These are phyloP conservation scores for Rhogogaster chlorosoma DNA, from an alignment of 2,888 invertebrate genomes.

Conservation along the genomic window DNA sequence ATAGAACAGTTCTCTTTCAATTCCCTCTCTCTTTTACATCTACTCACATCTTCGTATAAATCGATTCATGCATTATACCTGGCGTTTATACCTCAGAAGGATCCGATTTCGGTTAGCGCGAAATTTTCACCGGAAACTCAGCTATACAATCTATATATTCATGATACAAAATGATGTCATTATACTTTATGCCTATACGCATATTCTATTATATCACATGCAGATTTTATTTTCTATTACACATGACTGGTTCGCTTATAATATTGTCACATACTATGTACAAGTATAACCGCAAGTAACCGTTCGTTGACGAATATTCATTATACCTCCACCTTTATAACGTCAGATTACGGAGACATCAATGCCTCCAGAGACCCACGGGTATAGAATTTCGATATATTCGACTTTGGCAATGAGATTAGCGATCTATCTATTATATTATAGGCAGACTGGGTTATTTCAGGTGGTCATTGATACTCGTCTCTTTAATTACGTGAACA, in stretches of 20 bases:
- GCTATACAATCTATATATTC: background rate
- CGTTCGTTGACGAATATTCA: background rate
- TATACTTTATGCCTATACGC: background rate
- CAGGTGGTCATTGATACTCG: background rate
- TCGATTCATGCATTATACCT: too few relatives aligned
- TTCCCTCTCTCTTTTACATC: background rate
- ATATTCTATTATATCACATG: background rate
- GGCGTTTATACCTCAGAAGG: background rate
- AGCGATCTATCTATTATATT: background rate
- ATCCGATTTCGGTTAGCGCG: background rate
- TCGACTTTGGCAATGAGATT: conserved; percentile 37
- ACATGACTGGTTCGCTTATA: background rate
- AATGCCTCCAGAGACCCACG: conserved; percentile 1
- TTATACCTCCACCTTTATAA: background rate
- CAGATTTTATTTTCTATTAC: background rate
- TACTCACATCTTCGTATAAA: background rate
- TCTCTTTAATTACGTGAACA: background rate
- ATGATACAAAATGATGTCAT: background rate
- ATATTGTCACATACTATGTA: background rate
- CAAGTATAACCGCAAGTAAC: conserved; percentile 12
- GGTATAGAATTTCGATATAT: conserved; percentile 12
- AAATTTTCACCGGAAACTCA: background rate
- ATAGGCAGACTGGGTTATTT: background rate
- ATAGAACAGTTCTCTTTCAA: background rate
- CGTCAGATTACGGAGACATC: conserved; percentile 15